Evolutionary conservation across 2,113 vertebrate species (phyloP).

Genomic region (Xenopus tropicalis): DNA sequence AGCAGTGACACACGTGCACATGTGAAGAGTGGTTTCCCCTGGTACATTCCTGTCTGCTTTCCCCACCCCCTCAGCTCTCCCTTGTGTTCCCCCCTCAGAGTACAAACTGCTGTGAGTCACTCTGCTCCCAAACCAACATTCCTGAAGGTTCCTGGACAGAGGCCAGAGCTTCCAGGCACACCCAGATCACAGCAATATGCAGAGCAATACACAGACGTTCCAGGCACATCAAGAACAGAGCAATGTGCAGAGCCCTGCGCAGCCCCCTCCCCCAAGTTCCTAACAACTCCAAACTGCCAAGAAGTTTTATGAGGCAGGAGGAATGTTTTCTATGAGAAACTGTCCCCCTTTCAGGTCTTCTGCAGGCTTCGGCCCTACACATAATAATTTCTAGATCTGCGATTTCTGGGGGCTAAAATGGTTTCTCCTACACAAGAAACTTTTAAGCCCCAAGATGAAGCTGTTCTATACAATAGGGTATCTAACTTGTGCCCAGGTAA

Average conservation of each 20-base stretch:
- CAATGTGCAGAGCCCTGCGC: constrained; percentile 12
- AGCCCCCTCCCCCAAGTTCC: constrained; percentile 9
- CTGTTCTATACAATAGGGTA: too few relatives aligned
- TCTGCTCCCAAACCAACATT: constrained; percentile 43
- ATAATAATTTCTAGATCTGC: not conserved
- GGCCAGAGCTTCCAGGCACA: constrained; percentile 42
- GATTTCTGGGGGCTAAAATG: not conserved
- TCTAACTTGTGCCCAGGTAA: not conserved
- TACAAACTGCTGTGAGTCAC: constrained; percentile 35
- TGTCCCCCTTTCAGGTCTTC: not conserved
- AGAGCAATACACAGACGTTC: constrained; percentile 2
- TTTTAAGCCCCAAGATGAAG: too few relatives aligned
- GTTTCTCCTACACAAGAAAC: too few relatives aligned
- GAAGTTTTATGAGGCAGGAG: constrained; percentile 27
- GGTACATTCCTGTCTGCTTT: constrained; percentile 19
- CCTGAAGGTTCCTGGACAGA: constrained; percentile 38
- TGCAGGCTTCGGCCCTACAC: not conserved
- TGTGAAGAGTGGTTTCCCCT: constrained; percentile 31
- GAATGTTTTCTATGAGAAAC: constrained; percentile 18
- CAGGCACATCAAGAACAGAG: constrained; percentile 23
- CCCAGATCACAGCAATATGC: constrained; percentile 36
- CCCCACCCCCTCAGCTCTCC: constrained; percentile 1
- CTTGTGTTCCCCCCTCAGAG: constrained; percentile 9
- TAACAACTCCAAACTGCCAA: not conserved
- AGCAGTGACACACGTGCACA: constrained; percentile 18